Percentiles rank a stretch among this genome's conserved stretches.
phyloP scores from a whole-genome alignment of 2,888 invertebrate genomes.

The Ischnura elegans region DNA sequence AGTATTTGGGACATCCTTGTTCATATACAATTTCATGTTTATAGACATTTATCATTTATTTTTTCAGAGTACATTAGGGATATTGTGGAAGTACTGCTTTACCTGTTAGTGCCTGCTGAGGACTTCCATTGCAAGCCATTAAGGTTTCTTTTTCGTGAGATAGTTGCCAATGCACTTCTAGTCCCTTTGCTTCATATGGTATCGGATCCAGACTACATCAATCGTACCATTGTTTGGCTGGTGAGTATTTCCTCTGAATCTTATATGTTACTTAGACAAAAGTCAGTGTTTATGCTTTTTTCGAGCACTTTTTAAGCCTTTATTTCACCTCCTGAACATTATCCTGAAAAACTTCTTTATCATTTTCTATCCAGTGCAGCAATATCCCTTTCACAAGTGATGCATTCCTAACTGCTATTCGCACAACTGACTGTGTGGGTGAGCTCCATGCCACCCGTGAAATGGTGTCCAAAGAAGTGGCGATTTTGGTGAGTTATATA shows the following conservation, averaged over 20 bases:
- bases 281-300: not conserved
- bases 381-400: conserved; percentile 89
- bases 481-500: conserved; percentile 82
- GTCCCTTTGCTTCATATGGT: conserved; percentile 85
- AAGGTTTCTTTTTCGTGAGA: conserved; percentile 87
- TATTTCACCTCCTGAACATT: too few relatives aligned
- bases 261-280: not conserved
- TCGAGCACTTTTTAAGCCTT: too few relatives aligned
- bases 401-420: conserved; percentile 90
- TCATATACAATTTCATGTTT: too few relatives aligned
- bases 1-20: not conserved
- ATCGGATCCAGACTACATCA: conserved; percentile 95
- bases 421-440: conserved; percentile 88
- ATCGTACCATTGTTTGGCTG: conserved; percentile 92
- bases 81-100: conserved; percentile 89
- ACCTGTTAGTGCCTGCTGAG: conserved; percentile 89
- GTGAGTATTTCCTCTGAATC: conserved; percentile 80
- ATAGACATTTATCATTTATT: conserved; percentile 48
- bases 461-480: conserved; percentile 90
- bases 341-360: too few relatives aligned
- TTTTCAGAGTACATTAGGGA: conserved; percentile 88
- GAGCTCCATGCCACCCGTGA: conserved; percentile 91
- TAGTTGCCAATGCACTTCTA: conserved; percentile 87
- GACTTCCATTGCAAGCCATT: conserved; percentile 92
- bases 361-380: conserved; percentile 82